Evolutionary conservation across 1,140 invertebrate genomes (phyloP), one percentile per base, ranked within the genome.

Genomic region (Hypsibius dujardini): DNA sequence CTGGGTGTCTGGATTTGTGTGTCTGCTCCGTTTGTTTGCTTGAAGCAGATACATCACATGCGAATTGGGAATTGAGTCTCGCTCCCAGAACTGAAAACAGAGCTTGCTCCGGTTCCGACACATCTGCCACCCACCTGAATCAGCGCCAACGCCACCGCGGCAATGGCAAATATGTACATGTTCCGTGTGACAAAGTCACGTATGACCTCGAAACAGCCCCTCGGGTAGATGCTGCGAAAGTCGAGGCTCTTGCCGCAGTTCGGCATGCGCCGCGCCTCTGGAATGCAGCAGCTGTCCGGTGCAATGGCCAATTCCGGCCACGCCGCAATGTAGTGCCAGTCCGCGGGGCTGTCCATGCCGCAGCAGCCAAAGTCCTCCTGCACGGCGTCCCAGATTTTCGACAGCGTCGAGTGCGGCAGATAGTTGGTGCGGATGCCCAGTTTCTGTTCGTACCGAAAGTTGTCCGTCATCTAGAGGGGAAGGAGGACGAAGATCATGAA

Each of bases 81-180:
- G 28, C 28, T 28, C 28, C 28, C 28, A 28, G 28, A 28, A 56
- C 50, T 56, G 50, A 7, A 56, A 56, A 56, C 50, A 56, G n/a
- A 56, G 7, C n/a, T 56, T 56, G 7, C 7, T 12, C 7, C n/a
- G n/a, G 50, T 56, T 56, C n/a, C 50, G 50, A 7, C 50, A 56
- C n/a, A 56, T 56, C n/a, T n/a, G 50, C 50, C n/a, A n/a, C 50
- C 50, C 45, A 67, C 62, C 62, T 67, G 62, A 42, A 67, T 42
- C 3, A 67, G 45, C 12, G 62, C 62, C 42, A 67, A 67, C 3
- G 3, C 7, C 42, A 67, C 62, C 3, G 62, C 62, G 12, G 62
- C 62, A 67, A 67, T 67, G 12, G 62, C 62, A 42, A 67, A 67
- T 15, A 67, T 67, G 62, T 67, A 67, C 62, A 67, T 67, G 62